Conservation (phyloP, 2,113 vertebrate species). For the Pungitius pungitius region DNA sequence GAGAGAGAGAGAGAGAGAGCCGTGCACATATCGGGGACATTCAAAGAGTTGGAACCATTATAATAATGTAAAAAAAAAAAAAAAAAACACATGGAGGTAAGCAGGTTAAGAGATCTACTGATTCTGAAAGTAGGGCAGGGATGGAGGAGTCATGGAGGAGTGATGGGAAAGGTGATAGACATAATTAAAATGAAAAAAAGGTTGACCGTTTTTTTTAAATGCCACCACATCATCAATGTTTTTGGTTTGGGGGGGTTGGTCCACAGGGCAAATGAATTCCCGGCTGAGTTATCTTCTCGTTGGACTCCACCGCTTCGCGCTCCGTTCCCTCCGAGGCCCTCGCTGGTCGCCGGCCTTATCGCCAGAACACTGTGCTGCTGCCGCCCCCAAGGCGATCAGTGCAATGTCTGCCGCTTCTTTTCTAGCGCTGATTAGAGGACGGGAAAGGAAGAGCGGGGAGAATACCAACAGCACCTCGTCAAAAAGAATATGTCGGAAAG, state of each 20-base stretch:
- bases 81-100: background rate
- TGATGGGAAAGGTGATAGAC: background rate
- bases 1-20: background rate
- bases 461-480: constrained; percentile 51
- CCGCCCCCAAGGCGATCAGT: constrained; percentile 64
- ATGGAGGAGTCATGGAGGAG: too few relatives aligned
- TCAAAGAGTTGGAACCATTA: constrained; percentile 19
- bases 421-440: constrained; percentile 55
- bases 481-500: background rate
- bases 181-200: rapidly evolving
- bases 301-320: constrained; percentile 37
- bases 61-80: background rate
- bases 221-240: background rate
- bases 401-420: constrained; percentile 54
- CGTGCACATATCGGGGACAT: constrained; percentile 9
- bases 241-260: background rate
- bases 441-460: constrained; percentile 32
- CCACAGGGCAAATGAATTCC: constrained; percentile 21
- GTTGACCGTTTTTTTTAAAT: constrained; percentile 1
- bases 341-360: constrained; percentile 60
- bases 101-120: background rate
- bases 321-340: constrained; percentile 52
- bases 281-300: constrained; percentile 28
- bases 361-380: constrained; percentile 54
- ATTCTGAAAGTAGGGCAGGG: background rate